Evolutionary conservation across 2,888 invertebrate genomes (phyloP).

Genomic region (Ochropleura plecta): DNA sequence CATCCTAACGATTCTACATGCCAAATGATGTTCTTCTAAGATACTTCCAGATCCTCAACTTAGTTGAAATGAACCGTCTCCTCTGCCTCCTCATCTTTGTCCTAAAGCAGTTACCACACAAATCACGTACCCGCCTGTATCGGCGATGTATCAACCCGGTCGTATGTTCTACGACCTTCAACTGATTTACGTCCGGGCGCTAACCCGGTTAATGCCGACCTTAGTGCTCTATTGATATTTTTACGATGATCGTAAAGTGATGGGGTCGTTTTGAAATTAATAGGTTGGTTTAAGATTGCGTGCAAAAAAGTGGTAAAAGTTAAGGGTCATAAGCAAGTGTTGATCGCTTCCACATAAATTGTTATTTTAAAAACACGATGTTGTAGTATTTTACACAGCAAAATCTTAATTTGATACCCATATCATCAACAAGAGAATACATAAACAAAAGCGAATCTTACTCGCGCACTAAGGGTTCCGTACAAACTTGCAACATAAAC

Average conservation of each 20-base stretch:
- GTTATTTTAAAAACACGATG: no score
- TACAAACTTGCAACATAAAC: no score
- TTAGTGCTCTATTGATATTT: slow-evolving; percentile 58
- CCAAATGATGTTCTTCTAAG: neutral
- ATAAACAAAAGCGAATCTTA: no score
- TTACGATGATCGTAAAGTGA: slow-evolving; percentile 49
- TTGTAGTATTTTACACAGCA: no score
- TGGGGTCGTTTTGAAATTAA: slow-evolving; percentile 36
- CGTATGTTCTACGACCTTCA: slow-evolving; percentile 78
- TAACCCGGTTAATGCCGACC: slow-evolving; percentile 62
- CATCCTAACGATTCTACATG: neutral
- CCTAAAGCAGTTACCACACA: slow-evolving; percentile 71
- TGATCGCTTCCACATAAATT: neutral
- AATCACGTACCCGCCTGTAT: slow-evolving; percentile 80
- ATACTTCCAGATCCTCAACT: neutral
- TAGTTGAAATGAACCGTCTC: neutral
- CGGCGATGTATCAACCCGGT: slow-evolving; percentile 76
- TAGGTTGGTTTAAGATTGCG: slow-evolving; percentile 15
- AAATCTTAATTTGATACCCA: no score
- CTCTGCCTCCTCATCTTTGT: slow-evolving; percentile 52
- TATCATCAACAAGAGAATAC: no score
- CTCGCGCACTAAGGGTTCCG: no score
- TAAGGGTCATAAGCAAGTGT: neutral
- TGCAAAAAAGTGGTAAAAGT: no score
- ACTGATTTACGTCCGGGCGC: slow-evolving; percentile 79